Percentiles rank a stretch among this genome's conserved stretches.
Conservation (phyloP, 2,888 invertebrate species). For the Metellina segmentata region DNA sequence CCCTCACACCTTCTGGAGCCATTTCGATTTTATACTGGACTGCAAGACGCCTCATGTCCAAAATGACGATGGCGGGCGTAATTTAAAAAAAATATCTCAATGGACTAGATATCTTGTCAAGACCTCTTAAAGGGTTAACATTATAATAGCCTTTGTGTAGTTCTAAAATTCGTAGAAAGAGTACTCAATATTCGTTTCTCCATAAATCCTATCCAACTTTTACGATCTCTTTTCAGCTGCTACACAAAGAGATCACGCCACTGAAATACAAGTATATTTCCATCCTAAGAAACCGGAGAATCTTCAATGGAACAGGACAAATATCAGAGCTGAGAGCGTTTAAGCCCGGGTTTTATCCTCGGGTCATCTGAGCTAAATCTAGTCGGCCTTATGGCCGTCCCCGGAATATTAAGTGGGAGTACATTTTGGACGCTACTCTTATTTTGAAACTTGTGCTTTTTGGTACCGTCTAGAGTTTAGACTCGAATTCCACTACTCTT, state of each 20-base stretch:
- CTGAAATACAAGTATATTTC: neutral
- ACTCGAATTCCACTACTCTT: neutral
- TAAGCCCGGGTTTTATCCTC: slow-evolving; percentile 53
- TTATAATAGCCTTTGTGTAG: no score
- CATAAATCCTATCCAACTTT: no score
- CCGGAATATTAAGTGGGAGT: slow-evolving; percentile 45
- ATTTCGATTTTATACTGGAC: no score
- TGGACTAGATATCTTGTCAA: no score
- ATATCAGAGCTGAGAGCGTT: slow-evolving; percentile 52
- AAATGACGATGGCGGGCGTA: no score
- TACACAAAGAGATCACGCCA: neutral
- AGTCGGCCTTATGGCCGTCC: neutral
- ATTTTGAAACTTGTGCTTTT: neutral
- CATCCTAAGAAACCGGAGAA: slow-evolving; percentile 25
- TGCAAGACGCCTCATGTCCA: no score
- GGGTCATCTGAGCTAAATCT: slow-evolving; percentile 55
- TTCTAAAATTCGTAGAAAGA: no score
- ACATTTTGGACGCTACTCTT: neutral
- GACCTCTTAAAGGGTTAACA: no score
- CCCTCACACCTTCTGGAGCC: no score
- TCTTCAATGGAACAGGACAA: slow-evolving; percentile 29
- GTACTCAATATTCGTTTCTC: no score
- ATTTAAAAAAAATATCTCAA: no score
- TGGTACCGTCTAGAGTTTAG: no score
- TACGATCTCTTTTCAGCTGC: neutral